A percentile compares a stretch with the other conserved stretches of the same genome.
Evolutionary conservation across 1,140 invertebrate genomes (phyloP).

Genomic region (Zaprionus camerounensis): DNA sequence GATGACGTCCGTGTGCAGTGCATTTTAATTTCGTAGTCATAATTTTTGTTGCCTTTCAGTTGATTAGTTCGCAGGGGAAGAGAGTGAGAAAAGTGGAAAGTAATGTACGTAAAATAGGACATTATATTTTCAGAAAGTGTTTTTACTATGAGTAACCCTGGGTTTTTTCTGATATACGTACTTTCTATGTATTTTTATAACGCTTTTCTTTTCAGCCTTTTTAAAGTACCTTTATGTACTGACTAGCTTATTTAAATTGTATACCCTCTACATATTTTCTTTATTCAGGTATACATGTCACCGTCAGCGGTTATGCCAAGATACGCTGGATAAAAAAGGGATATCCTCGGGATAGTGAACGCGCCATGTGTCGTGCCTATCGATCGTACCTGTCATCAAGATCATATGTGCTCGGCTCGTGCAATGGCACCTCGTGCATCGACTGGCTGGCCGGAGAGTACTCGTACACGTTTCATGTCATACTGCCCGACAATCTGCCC

Average conservation of each 20-base stretch:
- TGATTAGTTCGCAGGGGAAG: constrained; percentile 22
- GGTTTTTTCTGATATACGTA: background rate
- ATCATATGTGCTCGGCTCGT: constrained; percentile 80
- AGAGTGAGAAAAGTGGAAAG: background rate
- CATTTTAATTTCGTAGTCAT: constrained; percentile 47
- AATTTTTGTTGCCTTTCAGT: constrained; percentile 22
- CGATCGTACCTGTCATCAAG: constrained; percentile 80
- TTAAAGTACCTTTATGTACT: too few relatives aligned
- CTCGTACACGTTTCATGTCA: constrained; percentile 86
- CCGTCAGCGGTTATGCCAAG: constrained; percentile 83
- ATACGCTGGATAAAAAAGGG: constrained; percentile 84
- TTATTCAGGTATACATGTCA: constrained; percentile 77
- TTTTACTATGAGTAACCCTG: background rate
- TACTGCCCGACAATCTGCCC: constrained; percentile 86
- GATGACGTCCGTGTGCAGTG: constrained; percentile 39
- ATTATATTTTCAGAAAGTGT: background rate
- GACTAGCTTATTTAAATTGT: too few relatives aligned
- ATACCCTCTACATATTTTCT: background rate
- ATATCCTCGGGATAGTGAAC: constrained; percentile 82
- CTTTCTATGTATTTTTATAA: too few relatives aligned
- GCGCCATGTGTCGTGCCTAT: constrained; percentile 81
- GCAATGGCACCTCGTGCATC: constrained; percentile 76
- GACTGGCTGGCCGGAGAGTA: constrained; percentile 86
- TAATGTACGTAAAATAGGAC: background rate
- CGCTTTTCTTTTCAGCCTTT: too few relatives aligned